Evolutionary conservation across 2,113 vertebrate species (phyloP), one percentile per base, ranked within the genome.

Genomic region (Eubucco bourcierii): DNA sequence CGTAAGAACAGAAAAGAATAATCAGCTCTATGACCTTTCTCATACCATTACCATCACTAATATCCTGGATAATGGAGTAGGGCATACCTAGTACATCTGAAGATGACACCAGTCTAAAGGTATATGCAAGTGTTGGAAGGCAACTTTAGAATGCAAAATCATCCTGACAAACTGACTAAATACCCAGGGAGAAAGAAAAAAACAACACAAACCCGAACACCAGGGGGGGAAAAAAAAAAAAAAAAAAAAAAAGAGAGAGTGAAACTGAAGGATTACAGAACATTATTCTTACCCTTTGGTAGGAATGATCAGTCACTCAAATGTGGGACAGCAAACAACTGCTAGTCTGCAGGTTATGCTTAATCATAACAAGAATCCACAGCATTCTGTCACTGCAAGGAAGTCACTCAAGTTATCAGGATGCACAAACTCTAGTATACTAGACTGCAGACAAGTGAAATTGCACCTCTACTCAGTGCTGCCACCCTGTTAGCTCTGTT

Each of bases 141-240:
- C 37, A 87, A 50, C 55, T 88, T 78, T 7, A 65, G 74, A 87
- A 65, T 27, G 27, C 25, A 58, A 56, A 90, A 78, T 65, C 1
- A 67, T 86, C 73, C 63, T 67, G 84, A 88, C 25, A 88, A 83
- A 94, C 34, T 58, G 21, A n/a, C 70, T 72, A 83, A 74, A 92
- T 71, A 77, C 11, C 44, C 2, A 1, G 25, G 33, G 12, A 5
- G 4, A 33, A 37, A 56, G 29, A 33, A 41, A 9, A 21, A 46
- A 14, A 53, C 25, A 5, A 9, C 37, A 39, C 9, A 39, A 41
- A 41, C 7, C 37, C 37, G 11, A 39, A 39, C 37, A 39, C 10
- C 37, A 39, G 37, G 37, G 37, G n/a, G n/a, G n/a, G n/a, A n/a
- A n/a, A 15, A 46, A 1, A 17, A 6, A 15, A 46, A 46, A 46